phyloP scores from a whole-genome alignment of 2,113 vertebrate genomes.

The Sminthopsis crassicaudata region DNA sequence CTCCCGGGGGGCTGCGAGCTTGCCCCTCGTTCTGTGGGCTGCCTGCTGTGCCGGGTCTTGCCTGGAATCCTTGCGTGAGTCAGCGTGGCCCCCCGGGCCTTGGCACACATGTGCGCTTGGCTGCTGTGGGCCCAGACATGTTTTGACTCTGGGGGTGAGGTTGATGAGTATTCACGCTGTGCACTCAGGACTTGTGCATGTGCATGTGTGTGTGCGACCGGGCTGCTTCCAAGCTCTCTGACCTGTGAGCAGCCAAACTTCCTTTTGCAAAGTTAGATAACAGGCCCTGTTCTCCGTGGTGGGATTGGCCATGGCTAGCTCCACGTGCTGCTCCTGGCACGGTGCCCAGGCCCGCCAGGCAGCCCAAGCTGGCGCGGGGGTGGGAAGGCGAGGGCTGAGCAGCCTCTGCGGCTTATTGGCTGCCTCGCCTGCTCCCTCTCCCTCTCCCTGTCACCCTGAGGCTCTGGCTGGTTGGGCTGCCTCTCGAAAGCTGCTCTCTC shows the following conservation, averaged over 20 bases:
- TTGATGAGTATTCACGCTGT: not conserved
- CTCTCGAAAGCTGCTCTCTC: conserved; percentile 26
- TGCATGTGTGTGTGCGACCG: not conserved
- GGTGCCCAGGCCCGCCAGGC: conserved; percentile 76
- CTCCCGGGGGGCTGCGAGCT: rapidly evolving
- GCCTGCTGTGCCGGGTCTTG: conserved; percentile 5
- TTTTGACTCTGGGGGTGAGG: not conserved
- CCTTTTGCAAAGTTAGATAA: conserved; percentile 86
- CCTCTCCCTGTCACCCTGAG: conserved; percentile 63
- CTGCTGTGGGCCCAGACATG: not conserved
- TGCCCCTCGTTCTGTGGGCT: not conserved
- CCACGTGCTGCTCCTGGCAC: conserved; percentile 80
- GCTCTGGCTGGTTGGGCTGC: conserved; percentile 57
- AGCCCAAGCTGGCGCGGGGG: conserved; percentile 78
- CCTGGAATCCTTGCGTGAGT: not conserved
- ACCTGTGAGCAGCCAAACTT: conserved; percentile 77
- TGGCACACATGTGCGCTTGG: not conserved
- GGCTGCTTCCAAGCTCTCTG: conserved; percentile 71
- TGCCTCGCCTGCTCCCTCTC: conserved; percentile 70
- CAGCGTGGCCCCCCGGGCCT: not conserved
- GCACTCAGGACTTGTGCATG: not conserved
- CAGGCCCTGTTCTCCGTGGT: conserved; percentile 79
- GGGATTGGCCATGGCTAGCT: conserved; percentile 81
- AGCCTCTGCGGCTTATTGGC: conserved; percentile 73
- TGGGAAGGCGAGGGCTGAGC: conserved; percentile 73